A percentile compares a stretch with the other conserved stretches of the same genome.
These are phyloP conservation scores for Epicampocera succincta DNA, from an alignment of 2,888 invertebrate species.

Conservation along the genomic window DNA sequence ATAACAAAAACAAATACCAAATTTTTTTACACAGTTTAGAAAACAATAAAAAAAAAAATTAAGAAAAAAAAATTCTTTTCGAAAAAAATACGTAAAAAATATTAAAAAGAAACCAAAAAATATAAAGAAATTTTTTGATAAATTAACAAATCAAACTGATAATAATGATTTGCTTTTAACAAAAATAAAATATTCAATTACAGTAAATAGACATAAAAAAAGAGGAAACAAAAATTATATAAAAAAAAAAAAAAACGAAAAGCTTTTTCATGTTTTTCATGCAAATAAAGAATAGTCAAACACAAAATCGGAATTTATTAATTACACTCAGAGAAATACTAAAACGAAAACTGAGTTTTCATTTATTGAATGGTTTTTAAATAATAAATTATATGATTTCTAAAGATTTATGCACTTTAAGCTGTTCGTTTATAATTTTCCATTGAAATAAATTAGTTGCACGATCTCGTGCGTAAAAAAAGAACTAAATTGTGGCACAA, in stretches of 20 bases:
- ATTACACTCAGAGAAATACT: constrained; percentile 40
- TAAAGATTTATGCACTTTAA: too few species aligned
- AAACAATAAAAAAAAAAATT: constrained; percentile 68
- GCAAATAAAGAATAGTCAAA: constrained; percentile 36
- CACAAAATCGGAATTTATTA: constrained; percentile 7
- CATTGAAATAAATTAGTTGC: too few species aligned
- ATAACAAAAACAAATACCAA: constrained; percentile 62
- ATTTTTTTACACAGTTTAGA: constrained; percentile 68
- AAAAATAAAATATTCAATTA: constrained; percentile 33
- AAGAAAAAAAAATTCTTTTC: constrained; percentile 33
- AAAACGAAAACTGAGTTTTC: not conserved
- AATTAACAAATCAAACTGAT: constrained; percentile 62
- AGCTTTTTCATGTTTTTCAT: constrained; percentile 50
- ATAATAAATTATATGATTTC: too few species aligned
- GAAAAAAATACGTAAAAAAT: constrained; percentile 26
- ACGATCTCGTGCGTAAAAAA: too few species aligned
- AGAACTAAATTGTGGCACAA: too few species aligned
- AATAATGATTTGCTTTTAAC: constrained; percentile 66
- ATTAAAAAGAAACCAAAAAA: constrained; percentile 1
- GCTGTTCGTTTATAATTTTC: too few species aligned
- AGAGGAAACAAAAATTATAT: constrained; percentile 9
- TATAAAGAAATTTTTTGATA: constrained; percentile 26
- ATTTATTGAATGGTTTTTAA: too few species aligned
- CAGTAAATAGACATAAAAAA: constrained; percentile 50
- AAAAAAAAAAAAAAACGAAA: constrained; percentile 25